Evolutionary conservation across 2,113 vertebrate genomes (phyloP), one percentile per base, ranked within the genome.

Genomic region (Hippocampus zosterae): DNA sequence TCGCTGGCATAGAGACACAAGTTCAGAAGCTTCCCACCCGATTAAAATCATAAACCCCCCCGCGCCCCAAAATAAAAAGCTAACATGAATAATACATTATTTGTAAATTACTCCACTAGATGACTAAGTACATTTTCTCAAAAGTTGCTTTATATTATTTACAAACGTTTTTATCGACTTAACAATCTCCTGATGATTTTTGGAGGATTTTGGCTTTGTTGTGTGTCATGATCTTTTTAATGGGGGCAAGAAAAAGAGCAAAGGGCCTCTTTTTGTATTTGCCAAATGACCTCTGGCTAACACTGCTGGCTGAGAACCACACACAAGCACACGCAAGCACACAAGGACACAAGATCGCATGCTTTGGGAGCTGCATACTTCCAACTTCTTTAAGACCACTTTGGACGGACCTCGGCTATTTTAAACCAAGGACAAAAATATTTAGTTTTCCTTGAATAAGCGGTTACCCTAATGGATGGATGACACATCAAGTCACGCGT

Each of bases 201-300:
- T 16, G n/a, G 27, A 25, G 8, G 13, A 65, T 46, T 7, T 25
- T 75, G 65, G 21, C 57, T 62, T 62, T 62, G 66, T 61, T 21
- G 59, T 23, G 50, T 70, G 68, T 44, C 48, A 71, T 60, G 56
- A 15, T 65, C 13, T 41, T 7, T 63, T 40, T 10, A 27, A 6
- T 12, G 57, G 15, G 57, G 12, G 25, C 25, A 1, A 7, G 2
- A 29, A 9, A 18, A 53, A 21, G 7, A 53, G 52, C 52, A 44
- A 23, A 3, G 13, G 2, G n/a, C n/a, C 13, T 46, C 2, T 46
- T 46, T 44, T 46, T 72, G 50, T 56, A 77, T 78, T 81, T 79
- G 71, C 75, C 73, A 81, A 78, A 81, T 76, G 65, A 81, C 75
- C 68, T 79, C 70, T 74, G 78, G 68, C 56, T 78, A 81, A 82